Percentiles rank a stretch among this genome's conserved stretches.
phyloP scores from a whole-genome alignment of 2,888 invertebrate species.

The Dioctria rufipes region DNA sequence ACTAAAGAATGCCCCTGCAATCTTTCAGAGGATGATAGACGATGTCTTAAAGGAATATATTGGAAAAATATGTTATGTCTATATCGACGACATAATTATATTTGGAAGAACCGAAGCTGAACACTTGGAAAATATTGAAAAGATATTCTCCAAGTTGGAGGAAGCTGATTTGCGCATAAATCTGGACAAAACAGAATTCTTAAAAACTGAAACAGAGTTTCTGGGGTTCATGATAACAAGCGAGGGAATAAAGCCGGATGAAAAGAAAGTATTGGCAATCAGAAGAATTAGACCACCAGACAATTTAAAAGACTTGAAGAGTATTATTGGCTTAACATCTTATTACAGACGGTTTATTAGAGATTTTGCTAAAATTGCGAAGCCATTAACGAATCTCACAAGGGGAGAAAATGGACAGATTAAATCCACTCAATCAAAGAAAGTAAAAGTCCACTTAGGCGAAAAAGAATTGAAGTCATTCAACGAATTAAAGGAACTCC shows the following conservation, averaged over 20 bases:
- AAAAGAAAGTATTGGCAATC: constrained; percentile 52
- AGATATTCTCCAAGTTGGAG: constrained; percentile 50
- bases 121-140: constrained; percentile 54
- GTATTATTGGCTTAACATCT: constrained; percentile 37
- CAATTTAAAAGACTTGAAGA: constrained; percentile 53
- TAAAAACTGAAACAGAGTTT: constrained; percentile 57
- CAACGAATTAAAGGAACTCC: constrained; percentile 57
- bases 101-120: constrained; percentile 53
- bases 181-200: constrained; percentile 56
- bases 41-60: constrained; percentile 52
- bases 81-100: constrained; percentile 60
- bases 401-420: constrained; percentile 59
- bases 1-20: constrained; percentile 57
- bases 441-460: constrained; percentile 52
- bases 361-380: constrained; percentile 58
- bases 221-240: constrained; percentile 55
- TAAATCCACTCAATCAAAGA: constrained; percentile 57
- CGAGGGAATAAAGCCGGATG: constrained; percentile 56
- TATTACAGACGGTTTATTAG: constrained; percentile 59
- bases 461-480: constrained; percentile 56
- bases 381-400: constrained; percentile 58
- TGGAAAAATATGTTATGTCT: constrained; percentile 57
- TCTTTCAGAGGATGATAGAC: constrained; percentile 56
- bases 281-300: constrained; percentile 41
- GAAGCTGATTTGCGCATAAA: constrained; percentile 55